A percentile compares a stretch with the other conserved stretches of the same genome.
phyloP scores from a whole-genome alignment of 2,113 vertebrate species.

The Mus musculus region DNA sequence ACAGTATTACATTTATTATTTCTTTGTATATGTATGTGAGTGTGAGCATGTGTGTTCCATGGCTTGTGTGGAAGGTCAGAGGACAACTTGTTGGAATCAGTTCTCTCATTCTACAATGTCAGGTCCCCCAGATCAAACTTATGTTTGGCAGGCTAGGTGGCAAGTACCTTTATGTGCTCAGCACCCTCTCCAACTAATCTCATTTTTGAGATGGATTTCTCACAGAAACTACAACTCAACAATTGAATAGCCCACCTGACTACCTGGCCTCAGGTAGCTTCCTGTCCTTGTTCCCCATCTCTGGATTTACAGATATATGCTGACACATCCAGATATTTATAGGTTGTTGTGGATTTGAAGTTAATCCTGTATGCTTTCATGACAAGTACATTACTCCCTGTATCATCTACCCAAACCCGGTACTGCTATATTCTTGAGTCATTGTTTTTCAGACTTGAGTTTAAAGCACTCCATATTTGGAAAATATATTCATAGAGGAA shows the following conservation, averaged over 20 bases:
- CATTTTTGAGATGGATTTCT: neutral
- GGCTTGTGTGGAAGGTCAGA: neutral
- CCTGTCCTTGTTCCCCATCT: neutral
- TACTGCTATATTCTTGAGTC: neutral
- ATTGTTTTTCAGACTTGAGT: neutral
- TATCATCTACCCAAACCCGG: fast-evolving
- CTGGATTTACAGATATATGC: neutral
- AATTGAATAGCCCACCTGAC: neutral
- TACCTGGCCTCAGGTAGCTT: neutral
- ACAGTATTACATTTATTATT: neutral
- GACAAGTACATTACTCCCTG: neutral
- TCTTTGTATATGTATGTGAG: neutral
- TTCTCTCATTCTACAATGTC: neutral
- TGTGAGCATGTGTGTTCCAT: neutral
- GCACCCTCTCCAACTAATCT: neutral
- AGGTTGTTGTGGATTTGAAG: neutral
- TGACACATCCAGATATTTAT: neutral
- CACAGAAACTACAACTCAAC: neutral
- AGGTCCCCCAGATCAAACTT: neutral
- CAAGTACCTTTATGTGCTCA: neutral
- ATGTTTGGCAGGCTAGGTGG: neutral
- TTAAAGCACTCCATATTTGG: neutral
- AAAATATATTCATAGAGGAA: neutral
- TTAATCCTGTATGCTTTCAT: neutral
- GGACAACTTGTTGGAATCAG: neutral